Evolutionary conservation across 2,113 vertebrate genomes (phyloP), one percentile per base, ranked within the genome.

Genomic region (Burhinus bistriatus): DNA sequence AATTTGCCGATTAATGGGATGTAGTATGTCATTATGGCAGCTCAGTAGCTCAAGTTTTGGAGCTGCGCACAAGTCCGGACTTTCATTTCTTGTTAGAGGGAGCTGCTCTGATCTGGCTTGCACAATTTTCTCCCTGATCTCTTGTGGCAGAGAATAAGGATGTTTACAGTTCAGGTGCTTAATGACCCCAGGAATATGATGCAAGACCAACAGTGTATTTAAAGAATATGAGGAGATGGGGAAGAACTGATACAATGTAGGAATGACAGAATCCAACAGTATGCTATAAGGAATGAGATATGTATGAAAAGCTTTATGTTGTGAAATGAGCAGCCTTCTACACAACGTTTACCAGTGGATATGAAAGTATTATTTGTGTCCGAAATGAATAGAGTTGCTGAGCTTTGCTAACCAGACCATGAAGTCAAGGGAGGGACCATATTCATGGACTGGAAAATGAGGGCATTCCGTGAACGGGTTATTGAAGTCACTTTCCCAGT

Each of bases 1-100:
- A 96, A 97, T 93, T 93, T 97, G 86, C 96, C 96, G 93, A 96
- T 95, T 94, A 97, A 97, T 93, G 89, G 95, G 72, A 94, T 86
- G 92, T 68, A 90, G 78, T 96, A 70, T 91, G 91, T 97, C 96
- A 96, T 96, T 82, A 91, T 94, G 93, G 92, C 95, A 95, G 90
- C 70, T 88, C 64, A 61, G 49, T 57, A 91, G 51, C 81, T 86
- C 78, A 70, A 81, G n/a, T 78, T 81, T 82, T 5, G 5, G 85
- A 95, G 58, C 90, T 72, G 78, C 1, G 2, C 59, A 55, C 20
- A 12, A 68, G 57, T 79, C 75, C 36, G 66, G 69, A n/a, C 64
- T 87, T 90, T 81, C 42, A 52, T 83, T 86, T 93, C 61, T 69
- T 70, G 30, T 80, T 93, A 62, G 54, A 75, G 13, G 30, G 55